These are phyloP conservation scores for Heterochromis multidens DNA, from an alignment of 2,113 vertebrate genomes.

Conservation along the genomic window DNA sequence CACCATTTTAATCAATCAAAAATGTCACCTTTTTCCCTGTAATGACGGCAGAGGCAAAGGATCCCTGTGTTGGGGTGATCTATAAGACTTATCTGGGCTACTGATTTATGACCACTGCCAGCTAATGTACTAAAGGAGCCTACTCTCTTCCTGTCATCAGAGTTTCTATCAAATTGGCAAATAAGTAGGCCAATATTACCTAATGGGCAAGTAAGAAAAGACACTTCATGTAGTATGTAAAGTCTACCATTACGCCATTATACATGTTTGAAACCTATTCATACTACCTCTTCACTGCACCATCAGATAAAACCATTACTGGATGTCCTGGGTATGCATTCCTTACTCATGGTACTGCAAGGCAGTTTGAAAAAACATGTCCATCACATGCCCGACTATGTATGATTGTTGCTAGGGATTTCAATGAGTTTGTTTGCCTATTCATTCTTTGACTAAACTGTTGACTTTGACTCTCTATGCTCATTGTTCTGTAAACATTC, in stretches of 20 bases:
- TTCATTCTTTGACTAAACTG: not conserved
- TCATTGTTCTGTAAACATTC: not conserved
- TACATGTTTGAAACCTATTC: not conserved
- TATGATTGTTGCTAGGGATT: not conserved
- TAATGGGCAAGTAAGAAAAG: constrained; percentile 30
- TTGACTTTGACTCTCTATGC: not conserved
- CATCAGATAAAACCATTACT: not conserved
- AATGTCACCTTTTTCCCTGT: constrained; percentile 86
- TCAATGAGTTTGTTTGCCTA: not conserved
- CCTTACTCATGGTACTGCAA: not conserved
- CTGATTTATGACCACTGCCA: constrained; percentile 84
- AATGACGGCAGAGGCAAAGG: constrained; percentile 89
- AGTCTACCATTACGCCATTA: not conserved
- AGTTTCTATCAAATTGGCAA: constrained; percentile 81
- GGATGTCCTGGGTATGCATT: not conserved
- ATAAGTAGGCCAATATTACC: constrained; percentile 72
- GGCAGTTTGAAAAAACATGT: not conserved
- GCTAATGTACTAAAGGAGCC: constrained; percentile 75
- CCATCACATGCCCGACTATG: not conserved
- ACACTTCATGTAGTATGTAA: constrained; percentile 19
- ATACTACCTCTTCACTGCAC: not conserved
- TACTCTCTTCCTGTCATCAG: constrained; percentile 73
- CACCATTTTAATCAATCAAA: constrained; percentile 98
- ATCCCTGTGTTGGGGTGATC: constrained; percentile 87
- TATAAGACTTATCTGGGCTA: constrained; percentile 82